A percentile compares a stretch with the other conserved stretches of the same genome.
Evolutionary conservation across 2,797 vertebrate species (phyloP).

Genomic region (Centroberyx gerrardi): DNA sequence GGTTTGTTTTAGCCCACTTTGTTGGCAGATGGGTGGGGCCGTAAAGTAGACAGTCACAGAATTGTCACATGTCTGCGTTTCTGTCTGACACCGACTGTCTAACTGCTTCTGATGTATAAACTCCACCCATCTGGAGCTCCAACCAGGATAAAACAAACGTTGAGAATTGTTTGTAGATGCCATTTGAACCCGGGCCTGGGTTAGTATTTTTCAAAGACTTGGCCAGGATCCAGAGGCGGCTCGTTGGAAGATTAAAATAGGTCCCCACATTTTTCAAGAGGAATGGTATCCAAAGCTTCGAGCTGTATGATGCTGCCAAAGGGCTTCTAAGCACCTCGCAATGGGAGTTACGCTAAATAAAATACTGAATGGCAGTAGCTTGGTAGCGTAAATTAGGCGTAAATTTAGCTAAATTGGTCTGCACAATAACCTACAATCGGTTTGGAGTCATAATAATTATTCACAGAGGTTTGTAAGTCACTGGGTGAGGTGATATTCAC

Average conservation of each 20-base stretch:
- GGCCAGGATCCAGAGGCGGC: too few species aligned
- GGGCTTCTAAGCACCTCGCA: too few species aligned
- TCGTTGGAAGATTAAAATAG: too few species aligned
- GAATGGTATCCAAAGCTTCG: too few species aligned
- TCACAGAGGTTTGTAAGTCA: constrained; percentile 53
- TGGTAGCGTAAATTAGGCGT: background rate
- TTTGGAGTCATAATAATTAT: background rate
- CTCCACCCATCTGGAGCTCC: too few species aligned
- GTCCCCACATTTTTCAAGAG: too few species aligned
- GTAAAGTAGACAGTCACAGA: background rate
- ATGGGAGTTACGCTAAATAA: background rate
- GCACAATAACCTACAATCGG: background rate
- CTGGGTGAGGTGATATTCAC: constrained; percentile 41
- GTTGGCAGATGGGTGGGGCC: background rate
- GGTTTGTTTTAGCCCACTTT: constrained; percentile 13
- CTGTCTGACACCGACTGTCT: background rate
- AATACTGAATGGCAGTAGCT: constrained; percentile 18
- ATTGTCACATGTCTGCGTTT: background rate
- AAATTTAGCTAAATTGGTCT: background rate
- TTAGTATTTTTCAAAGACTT: too few species aligned
- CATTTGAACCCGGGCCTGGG: background rate
- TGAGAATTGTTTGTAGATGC: too few species aligned
- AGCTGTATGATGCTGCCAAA: too few species aligned
- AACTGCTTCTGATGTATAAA: background rate
- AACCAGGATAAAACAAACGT: too few species aligned